Base-by-base conservation (phyloP, 1,140 invertebrate species). In the Phymorhynchus buccinoides region DNA sequence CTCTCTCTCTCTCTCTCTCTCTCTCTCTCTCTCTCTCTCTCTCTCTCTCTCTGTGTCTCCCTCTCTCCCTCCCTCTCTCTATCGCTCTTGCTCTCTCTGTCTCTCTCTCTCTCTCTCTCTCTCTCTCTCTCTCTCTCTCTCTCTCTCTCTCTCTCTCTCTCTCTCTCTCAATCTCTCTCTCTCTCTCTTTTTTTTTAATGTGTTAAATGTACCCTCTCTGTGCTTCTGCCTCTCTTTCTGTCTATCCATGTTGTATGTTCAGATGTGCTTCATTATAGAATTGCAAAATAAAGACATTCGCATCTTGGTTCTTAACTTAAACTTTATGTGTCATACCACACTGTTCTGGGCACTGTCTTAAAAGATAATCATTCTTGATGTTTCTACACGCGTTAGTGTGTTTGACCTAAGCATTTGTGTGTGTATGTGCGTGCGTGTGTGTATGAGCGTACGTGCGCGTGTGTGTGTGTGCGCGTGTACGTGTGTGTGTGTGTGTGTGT, bases 101-200 rank as follows among this genome's bases (percentile, higher is more conserved):
- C 18, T 80, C 42, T 52, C 78, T 80, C 78, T 80, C 52, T 56
- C 78, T 56, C 52, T 78, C 75, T 41, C 42, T 78, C 75, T 44
- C 42, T 78, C 42, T 78, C 42, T 78, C 42, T 44, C 37, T 39
- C 37, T 44, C 37, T 78, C 37, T 78, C 42, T 78, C 42, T 41
- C 75, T 78, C 42, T 78, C 42, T 39, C 75, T 44, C 37, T 44
- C 42, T 78, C 42, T 78, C 42, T 44, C 75, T 78, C 42, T 41
- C 75, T 78, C 42, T 78, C 42, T 39, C 75, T 44, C 37, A 27
- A 18, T 78, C 42, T 78, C 42, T 44, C 75, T 78, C 42, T 78
- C 6, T 18, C 3, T 44, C 42, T 78, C 42, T 41, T 41, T 18
- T 78, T n/a, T 78, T 1, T 18, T 27, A 1, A 12, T 44, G 0